Base-by-base conservation (phyloP, 2,113 vertebrate species). In the Pollimyrus isidori region DNA sequence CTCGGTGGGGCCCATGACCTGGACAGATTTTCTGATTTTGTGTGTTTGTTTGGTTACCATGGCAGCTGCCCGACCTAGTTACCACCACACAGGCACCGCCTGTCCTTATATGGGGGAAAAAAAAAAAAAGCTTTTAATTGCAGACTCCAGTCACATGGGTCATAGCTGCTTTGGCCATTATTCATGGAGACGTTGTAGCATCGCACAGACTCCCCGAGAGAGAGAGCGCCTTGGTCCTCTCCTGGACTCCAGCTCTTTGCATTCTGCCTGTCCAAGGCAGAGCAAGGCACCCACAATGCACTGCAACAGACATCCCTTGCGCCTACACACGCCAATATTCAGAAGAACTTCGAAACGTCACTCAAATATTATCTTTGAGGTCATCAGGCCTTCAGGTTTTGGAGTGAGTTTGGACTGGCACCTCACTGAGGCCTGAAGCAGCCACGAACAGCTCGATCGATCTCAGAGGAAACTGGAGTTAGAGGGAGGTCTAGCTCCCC, bases 101-200 rank as follows among this genome's bases (percentile, higher is more conserved):
- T 6, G 46, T 91, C 89, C 88, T 90, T 91, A 53, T 89, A 89
- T n/a, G 83, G 91, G 35, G 15, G 9, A 89, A 73, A 87, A 65
- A 19, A 89, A 73, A 87, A 65, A 45, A 2, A 56, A 19, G 39
- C n/a, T 84, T 84, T 84, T 84, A 48, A 46, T 84, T 84, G 45
- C 48, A 62, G 21, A 56, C 85, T 53, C 26, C 26, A 87, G 50
- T 53, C 49, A 35, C n/a, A 26, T 87, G 23, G 83, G 83, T 86
- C 23, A n/a, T 87, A 39, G 85, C 85, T 87, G 48, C 50, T 87
- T 56, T 56, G 85, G 85, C 56, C 49, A 3, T 52, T 53, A 84
- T 45, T 84, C 82, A 48, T 84, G 45, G 82, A 84, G 80, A 10
- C 73, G 19, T 35, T 62, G 73, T 39, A 42, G 5, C 73, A 42